A percentile compares a stretch with the other conserved stretches of the same genome.
phyloP scores from a whole-genome alignment of 2,888 invertebrate genomes.

The Portevinia maculata region DNA sequence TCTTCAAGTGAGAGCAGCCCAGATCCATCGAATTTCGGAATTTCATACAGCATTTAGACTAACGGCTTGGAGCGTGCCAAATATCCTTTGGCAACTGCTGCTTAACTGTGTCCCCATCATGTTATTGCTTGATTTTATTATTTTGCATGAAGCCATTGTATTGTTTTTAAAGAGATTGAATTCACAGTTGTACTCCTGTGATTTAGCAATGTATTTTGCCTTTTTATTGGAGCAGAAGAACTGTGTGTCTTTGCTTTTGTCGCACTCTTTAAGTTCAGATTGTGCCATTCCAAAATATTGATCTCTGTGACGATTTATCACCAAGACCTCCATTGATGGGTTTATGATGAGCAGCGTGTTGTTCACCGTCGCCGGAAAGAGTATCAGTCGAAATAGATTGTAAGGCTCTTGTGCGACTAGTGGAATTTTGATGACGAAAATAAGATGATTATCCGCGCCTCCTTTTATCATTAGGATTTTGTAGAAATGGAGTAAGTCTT shows the following conservation, averaged over 20 bases:
- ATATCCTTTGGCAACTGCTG: conserved; percentile 2
- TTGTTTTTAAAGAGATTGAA: no score
- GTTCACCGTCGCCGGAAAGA: no score
- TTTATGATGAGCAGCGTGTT: no score
- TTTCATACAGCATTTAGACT: not conserved
- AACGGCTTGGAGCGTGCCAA: not conserved
- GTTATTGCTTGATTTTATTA: not conserved
- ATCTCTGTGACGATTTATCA: conserved; percentile 12
- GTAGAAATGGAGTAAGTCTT: no score
- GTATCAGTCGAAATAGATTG: no score
- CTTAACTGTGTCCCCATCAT: conserved; percentile 1
- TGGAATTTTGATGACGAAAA: no score
- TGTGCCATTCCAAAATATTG: conserved; percentile 2
- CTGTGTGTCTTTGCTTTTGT: not conserved
- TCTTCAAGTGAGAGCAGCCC: not conserved
- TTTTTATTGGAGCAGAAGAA: conserved; percentile 8
- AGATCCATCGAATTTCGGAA: not conserved
- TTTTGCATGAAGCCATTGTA: no score
- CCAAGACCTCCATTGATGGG: not conserved
- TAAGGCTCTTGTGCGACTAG: no score
- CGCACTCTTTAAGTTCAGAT: conserved; percentile 3
- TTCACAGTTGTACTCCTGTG: no score
- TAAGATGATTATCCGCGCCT: no score
- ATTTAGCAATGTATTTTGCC: not conserved
- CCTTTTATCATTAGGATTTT: no score